Conservation (phyloP, 2,888 invertebrate species). For the Xylophagus ater region DNA sequence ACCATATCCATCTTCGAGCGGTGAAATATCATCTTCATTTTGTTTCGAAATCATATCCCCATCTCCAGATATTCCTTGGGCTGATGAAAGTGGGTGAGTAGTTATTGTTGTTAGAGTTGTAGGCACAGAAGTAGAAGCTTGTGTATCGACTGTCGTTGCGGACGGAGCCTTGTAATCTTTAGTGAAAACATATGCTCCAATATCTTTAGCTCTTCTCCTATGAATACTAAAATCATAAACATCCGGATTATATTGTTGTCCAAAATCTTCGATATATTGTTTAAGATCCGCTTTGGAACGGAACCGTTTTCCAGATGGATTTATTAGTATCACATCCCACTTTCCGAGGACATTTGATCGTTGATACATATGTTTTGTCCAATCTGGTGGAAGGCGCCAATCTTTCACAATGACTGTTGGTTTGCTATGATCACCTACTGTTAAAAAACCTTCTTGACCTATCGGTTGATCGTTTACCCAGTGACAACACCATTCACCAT, state of each 20-base stretch:
- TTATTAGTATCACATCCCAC: slow-evolving; percentile 68
- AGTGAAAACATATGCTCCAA: slow-evolving; percentile 36
- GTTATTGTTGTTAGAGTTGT: neutral
- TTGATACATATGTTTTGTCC: slow-evolving; percentile 69
- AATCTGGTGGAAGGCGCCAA: slow-evolving; percentile 59
- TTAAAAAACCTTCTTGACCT: slow-evolving; percentile 42
- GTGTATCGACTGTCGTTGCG: neutral
- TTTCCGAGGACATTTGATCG: slow-evolving; percentile 60
- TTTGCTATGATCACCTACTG: slow-evolving; percentile 40
- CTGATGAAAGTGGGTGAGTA: too few species aligned
- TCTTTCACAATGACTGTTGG: slow-evolving; percentile 56
- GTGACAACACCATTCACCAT: slow-evolving; percentile 53
- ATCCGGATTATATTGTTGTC: slow-evolving; percentile 41
- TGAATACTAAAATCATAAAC: slow-evolving; percentile 51
- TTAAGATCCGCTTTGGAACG: slow-evolving; percentile 48
- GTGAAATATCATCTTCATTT: slow-evolving; percentile 9
- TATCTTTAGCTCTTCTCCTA: slow-evolving; percentile 40
- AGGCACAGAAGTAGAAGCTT: neutral
- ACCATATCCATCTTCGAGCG: slow-evolving; percentile 33
- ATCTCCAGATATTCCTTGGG: too few species aligned
- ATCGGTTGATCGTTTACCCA: slow-evolving; percentile 63
- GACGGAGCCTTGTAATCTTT: slow-evolving; percentile 28
- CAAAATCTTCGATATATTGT: slow-evolving; percentile 34
- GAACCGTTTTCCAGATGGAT: slow-evolving; percentile 50
- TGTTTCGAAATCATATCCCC: too few species aligned